phyloP scores from a whole-genome alignment of 2,888 invertebrate genomes.

The Deroplatys truncata region DNA sequence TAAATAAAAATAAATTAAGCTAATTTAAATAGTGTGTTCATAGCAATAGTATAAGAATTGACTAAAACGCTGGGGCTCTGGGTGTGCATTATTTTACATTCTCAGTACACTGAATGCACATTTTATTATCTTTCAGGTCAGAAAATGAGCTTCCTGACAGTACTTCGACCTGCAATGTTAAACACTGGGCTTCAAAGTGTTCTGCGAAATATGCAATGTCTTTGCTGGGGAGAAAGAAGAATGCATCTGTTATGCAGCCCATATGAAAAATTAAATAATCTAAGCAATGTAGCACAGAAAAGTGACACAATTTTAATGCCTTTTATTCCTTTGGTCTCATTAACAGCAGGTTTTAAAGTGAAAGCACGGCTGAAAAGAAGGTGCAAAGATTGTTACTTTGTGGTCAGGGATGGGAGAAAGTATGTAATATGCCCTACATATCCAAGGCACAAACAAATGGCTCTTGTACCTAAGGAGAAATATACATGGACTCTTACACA shows the following conservation, averaged over 20 bases:
- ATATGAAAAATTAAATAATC: background rate
- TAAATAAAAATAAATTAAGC: no score
- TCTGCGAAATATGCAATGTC: background rate
- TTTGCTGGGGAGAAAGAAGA: background rate
- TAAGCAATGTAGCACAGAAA: background rate
- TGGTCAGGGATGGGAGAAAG: slow-evolving; percentile 60
- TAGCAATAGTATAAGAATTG: no score
- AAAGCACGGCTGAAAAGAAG: slow-evolving; percentile 63
- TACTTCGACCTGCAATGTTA: background rate
- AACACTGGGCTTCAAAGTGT: background rate
- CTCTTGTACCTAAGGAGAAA: slow-evolving; percentile 61
- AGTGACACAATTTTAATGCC: background rate
- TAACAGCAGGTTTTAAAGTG: slow-evolving; percentile 64
- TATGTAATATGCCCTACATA: slow-evolving; percentile 72
- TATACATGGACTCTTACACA: slow-evolving; percentile 74
- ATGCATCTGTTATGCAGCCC: background rate
- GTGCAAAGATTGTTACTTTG: slow-evolving; percentile 76
- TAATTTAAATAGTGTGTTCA: no score
- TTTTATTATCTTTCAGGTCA: background rate
- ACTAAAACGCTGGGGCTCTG: no score
- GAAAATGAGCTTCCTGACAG: background rate
- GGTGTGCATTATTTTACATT: no score
- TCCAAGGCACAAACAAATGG: slow-evolving; percentile 79
- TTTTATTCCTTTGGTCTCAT: background rate
- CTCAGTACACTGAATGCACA: no score